A percentile compares a stretch with the other conserved stretches of the same genome.
Conservation (phyloP, 2,113 vertebrate genomes). For the Nerophis lumbriciformis region DNA sequence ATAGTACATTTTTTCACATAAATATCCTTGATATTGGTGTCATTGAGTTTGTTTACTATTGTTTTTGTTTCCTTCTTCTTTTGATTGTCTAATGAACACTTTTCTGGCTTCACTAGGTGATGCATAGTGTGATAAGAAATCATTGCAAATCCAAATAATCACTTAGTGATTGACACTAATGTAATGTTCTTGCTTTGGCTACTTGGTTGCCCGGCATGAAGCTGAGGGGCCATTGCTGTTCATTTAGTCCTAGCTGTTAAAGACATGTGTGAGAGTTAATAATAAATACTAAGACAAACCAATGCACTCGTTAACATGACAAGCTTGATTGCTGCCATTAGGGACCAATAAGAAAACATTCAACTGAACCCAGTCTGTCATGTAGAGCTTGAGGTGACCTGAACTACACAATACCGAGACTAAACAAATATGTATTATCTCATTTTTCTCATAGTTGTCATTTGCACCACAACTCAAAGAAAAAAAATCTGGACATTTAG, state of each 20-base stretch:
- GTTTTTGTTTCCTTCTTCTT: no score
- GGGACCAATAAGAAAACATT: slow-evolving; percentile 46
- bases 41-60: no score
- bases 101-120: no score
- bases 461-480: slow-evolving; percentile 35
- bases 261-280: slow-evolving; percentile 23
- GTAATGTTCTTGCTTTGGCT: neutral
- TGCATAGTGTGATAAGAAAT: slow-evolving; percentile 8
- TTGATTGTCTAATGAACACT: no score
- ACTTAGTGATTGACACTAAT: slow-evolving; percentile 1
- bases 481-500: slow-evolving; percentile 14
- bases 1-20: no score
- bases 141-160: neutral
- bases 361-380: slow-evolving; percentile 46
- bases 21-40: no score
- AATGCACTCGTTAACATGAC: slow-evolving; percentile 25
- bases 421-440: slow-evolving; percentile 66
- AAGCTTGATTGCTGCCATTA: slow-evolving; percentile 33
- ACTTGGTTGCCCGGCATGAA: neutral
- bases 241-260: slow-evolving; percentile 2
- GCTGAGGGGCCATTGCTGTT: neutral
- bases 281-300: slow-evolving; percentile 29
- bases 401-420: slow-evolving; percentile 58
- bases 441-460: slow-evolving; percentile 52
- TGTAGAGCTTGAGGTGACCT: slow-evolving; percentile 50